Base-by-base conservation (phyloP, 2,797 vertebrate genomes). In the Euthynnus affinis region DNA sequence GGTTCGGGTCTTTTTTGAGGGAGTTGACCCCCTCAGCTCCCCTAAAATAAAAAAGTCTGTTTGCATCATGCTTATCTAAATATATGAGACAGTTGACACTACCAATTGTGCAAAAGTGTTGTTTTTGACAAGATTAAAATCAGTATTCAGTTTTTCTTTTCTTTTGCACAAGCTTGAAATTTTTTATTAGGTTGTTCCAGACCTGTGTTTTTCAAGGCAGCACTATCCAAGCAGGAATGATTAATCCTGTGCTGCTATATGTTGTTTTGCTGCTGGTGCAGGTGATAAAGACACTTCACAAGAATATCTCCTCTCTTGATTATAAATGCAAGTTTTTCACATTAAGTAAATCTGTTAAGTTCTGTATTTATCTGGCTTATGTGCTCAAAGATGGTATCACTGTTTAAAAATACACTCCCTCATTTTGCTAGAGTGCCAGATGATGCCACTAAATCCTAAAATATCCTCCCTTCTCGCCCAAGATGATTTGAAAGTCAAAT, bases 261-360 rank as follows among this genome's bases (percentile, higher is more conserved):
- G 49, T 34, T 57, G 9, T 68, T 73, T 67, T 53, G 9, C 58
- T 18, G 20, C 27, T 0, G 4, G 23, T 22, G 3, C 64, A 32
- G 46, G 18, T 37, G 53, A 61, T 71, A 4, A 52, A 69, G 52
- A 58, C 52, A 34, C 64, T 23, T 62, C 37, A 49, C 29, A 49
- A 42, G 17, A 63, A 18, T 22, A 59, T 65, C 29, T 49, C 23
- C 14, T n/a, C 57, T 62, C 17, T 32, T 72, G 10, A 57, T 72
- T 62, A 71, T 56, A 56, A 48, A 71, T 67, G 49, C 40, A 44
- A 44, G 63, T 65, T 51, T 29, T 14, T 49, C 52, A 62, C 14
- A 29, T 55, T 37, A 42, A 23, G 34, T 25, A 59, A 61, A 57
- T 75, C 10, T 65, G 6, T 27, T 27, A 44, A 10, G 46, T 42